Evolutionary conservation across 1,140 invertebrate genomes (phyloP).

Genomic region (Wasmannia auropunctata): DNA sequence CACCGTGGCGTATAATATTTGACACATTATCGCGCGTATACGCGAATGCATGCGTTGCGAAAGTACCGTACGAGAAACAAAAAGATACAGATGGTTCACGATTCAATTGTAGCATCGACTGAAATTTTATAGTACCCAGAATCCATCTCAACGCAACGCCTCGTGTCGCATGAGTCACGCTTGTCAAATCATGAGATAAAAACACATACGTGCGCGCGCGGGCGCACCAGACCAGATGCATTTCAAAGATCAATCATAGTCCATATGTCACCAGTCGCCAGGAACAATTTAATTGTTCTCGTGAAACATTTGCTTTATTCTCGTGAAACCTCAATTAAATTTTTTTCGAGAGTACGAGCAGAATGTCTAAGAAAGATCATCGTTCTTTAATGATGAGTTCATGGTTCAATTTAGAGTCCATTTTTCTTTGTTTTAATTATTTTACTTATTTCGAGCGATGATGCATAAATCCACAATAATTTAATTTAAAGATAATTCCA

Average conservation of each 20-base stretch:
- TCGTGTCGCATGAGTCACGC: not conserved
- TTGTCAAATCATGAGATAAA: not conserved
- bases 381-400: not conserved
- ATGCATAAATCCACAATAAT: not conserved
- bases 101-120: not conserved
- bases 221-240: not conserved
- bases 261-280: slow-evolving; percentile 40
- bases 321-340: too few species aligned
- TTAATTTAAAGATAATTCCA: not conserved
- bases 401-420: not conserved
- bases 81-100: not conserved
- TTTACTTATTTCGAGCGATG: not conserved
- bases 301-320: not conserved
- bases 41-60: too few species aligned
- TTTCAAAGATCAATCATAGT: slow-evolving; percentile 68
- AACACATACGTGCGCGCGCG: not conserved
- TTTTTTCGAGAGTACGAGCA: not conserved
- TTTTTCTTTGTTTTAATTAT: not conserved
- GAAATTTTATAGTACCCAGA: not conserved
- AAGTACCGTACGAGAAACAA: not conserved
- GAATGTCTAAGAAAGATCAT: not conserved
- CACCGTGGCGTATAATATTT: not conserved
- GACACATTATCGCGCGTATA: not conserved
- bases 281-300: slow-evolving; percentile 12
- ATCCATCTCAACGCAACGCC: not conserved